phyloP scores from a whole-genome alignment of 2,797 vertebrate species.

The Remorina albescens region DNA sequence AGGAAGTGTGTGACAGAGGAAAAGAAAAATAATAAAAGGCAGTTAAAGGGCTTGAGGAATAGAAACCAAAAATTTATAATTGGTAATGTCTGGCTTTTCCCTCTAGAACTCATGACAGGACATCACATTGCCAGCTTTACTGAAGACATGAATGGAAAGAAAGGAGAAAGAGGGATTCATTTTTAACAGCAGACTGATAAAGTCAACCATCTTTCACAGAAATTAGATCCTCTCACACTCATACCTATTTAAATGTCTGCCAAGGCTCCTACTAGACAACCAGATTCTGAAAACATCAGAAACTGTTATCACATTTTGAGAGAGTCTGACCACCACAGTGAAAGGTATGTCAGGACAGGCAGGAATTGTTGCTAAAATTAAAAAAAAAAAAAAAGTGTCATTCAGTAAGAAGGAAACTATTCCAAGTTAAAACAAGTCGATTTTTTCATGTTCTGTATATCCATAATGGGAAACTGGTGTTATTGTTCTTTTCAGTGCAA shows the following conservation, averaged over 20 bases:
- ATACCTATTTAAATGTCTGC: slow-evolving; percentile 25
- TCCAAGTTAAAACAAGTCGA: too few relatives aligned
- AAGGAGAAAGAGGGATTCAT: slow-evolving; percentile 48
- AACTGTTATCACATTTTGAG: slow-evolving; percentile 1
- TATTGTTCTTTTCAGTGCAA: not conserved
- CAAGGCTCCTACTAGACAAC: not conserved
- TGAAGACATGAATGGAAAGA: slow-evolving; percentile 38
- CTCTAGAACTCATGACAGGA: slow-evolving; percentile 29
- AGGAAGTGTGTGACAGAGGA: slow-evolving; percentile 4
- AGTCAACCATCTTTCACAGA: slow-evolving; percentile 39
- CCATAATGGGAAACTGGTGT: not conserved
- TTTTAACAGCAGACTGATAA: slow-evolving; percentile 44
- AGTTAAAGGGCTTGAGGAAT: slow-evolving; percentile 4
- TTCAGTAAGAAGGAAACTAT: not conserved
- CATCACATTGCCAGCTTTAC: slow-evolving; percentile 40
- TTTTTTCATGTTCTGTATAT: not conserved
- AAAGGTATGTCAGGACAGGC: not conserved
- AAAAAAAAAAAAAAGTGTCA: not conserved
- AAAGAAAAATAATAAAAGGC: not conserved
- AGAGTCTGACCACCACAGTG: not conserved
- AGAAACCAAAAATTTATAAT: slow-evolving; percentile 54
- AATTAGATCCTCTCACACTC: slow-evolving; percentile 20
- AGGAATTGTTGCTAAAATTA: not conserved
- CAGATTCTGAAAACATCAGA: slow-evolving; percentile 5
- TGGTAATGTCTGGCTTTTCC: slow-evolving; percentile 55